phyloP scores from a whole-genome alignment of 64 coral and sea anemone genomes.

The Orbicella faveolata region DNA sequence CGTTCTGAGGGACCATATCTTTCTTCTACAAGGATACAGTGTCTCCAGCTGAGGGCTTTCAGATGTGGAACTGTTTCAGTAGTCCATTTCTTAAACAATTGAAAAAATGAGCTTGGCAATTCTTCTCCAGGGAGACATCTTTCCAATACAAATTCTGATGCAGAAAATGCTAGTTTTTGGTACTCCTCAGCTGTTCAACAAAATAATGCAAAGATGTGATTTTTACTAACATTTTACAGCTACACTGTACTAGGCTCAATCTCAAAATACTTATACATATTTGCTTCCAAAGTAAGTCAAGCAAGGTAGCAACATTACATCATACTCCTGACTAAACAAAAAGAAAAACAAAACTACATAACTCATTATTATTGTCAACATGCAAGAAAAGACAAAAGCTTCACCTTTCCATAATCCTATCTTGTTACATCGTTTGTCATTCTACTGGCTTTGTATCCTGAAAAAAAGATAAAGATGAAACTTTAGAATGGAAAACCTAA shows the following conservation, averaged over 20 bases:
- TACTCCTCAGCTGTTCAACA: conserved; percentile 42
- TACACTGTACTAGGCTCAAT: too few species aligned
- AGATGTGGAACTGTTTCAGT: conserved; percentile 57
- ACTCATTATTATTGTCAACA: too few species aligned
- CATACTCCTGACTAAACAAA: too few species aligned
- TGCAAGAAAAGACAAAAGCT: too few species aligned
- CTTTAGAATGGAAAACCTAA: too few species aligned
- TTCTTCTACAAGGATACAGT: conserved; percentile 71
- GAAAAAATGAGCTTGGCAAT: conserved; percentile 62
- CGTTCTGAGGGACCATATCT: conserved; percentile 57
- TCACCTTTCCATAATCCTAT: conserved; percentile 54
- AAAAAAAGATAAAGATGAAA: too few species aligned
- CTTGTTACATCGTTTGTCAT: conserved; percentile 44
- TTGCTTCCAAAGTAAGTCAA: too few species aligned
- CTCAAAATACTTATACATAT: too few species aligned
- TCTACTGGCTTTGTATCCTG: conserved; percentile 66
- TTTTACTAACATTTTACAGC: too few species aligned
- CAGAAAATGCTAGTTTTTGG: conserved; percentile 68
- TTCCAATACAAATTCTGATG: conserved; percentile 61
- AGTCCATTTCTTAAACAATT: conserved; percentile 68
- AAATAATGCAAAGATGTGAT: too few species aligned
- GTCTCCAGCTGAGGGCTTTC: conserved; percentile 51
- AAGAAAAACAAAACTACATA: too few species aligned
- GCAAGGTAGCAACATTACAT: too few species aligned
- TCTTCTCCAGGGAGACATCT: conserved; percentile 57